Conservation (phyloP, 1,140 invertebrate species). For the Bombus vancouverensis region DNA sequence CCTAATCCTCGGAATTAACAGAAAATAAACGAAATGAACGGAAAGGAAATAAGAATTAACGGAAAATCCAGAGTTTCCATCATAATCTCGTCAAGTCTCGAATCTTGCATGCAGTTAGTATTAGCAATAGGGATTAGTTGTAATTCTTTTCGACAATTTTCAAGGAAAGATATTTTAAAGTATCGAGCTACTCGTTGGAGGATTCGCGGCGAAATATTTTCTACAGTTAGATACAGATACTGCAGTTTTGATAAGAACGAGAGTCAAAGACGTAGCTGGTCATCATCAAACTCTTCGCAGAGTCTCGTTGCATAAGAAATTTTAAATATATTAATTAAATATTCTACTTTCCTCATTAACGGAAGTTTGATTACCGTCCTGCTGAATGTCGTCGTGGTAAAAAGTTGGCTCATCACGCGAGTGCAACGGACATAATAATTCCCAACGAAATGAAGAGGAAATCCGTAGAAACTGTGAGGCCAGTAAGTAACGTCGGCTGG, state of each 20-base stretch:
- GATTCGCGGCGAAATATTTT: neutral
- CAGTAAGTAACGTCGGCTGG: conserved; percentile 54
- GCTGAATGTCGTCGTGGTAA: neutral
- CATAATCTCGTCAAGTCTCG: too few species aligned
- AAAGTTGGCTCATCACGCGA: conserved; percentile 58
- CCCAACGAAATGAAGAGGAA: conserved; percentile 58
- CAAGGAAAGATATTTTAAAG: too few species aligned
- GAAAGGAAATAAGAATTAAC: too few species aligned
- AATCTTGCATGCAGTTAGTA: too few species aligned
- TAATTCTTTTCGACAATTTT: too few species aligned
- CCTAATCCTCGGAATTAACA: too few species aligned
- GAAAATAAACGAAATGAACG: too few species aligned
- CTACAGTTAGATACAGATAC: neutral
- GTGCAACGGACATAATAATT: conserved; percentile 67
- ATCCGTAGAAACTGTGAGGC: conserved; percentile 46
- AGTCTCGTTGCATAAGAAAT: neutral
- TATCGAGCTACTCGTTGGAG: neutral
- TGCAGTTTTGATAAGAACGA: neutral
- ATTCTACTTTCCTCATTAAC: conserved; percentile 55
- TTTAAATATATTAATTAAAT: conserved; percentile 32
- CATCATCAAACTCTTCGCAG: neutral
- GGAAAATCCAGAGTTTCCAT: too few species aligned
- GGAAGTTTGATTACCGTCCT: conserved; percentile 61
- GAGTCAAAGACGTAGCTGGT: neutral
- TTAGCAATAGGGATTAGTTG: too few species aligned